Base-by-base conservation (phyloP, 2,888 invertebrate species). In the Timema podura region DNA sequence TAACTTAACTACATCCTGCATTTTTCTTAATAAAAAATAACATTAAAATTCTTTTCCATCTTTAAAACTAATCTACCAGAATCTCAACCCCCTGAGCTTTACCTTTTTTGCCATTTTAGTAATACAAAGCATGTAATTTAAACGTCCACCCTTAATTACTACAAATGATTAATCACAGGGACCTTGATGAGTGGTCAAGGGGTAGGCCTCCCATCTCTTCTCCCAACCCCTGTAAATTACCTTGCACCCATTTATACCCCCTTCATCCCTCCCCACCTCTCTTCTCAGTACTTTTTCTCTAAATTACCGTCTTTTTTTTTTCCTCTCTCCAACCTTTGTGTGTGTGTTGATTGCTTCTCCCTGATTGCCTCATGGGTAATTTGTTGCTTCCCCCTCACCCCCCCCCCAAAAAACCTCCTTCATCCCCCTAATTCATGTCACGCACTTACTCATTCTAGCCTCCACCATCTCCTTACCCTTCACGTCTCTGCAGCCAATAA, bases 261-360 rank as follows among this genome's bases (percentile, higher is more conserved):
- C 30, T 30, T 30, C 30, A 30, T 30, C 30, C 30, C 30, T 30
- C 3, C 30, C 30, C 30, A 3, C 30, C 30, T 30, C 30, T 30
- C 30, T 30, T 30, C 1, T 3, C 30, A 30, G 30, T 30, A 30
- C 30, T 30, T 30, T 30, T 30, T 30, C 30, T 30, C 30, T 30
- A 30, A 30, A 30, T 30, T 30, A 30, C 30, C 3, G 30, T 30
- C 30, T 30, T 30, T 30, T 30, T 30, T 30, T 30, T 30, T 3
- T 5, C 61, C 44, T 61, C 61, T 45, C 15, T 30, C 61, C 11
- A 44, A 44, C 30, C 30, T 30, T 30, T 15, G 67, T 45, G 67
- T 57, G 67, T 57, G 47, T 54, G 69, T 54, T 69, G 69, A 69
- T 69, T 69, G 69, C 69, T 69, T 69, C 65, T 51, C 46, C 69